phyloP scores from a whole-genome alignment of 53 echinoderm and acorn worm genomes.

The Paracentrotus lividus region DNA sequence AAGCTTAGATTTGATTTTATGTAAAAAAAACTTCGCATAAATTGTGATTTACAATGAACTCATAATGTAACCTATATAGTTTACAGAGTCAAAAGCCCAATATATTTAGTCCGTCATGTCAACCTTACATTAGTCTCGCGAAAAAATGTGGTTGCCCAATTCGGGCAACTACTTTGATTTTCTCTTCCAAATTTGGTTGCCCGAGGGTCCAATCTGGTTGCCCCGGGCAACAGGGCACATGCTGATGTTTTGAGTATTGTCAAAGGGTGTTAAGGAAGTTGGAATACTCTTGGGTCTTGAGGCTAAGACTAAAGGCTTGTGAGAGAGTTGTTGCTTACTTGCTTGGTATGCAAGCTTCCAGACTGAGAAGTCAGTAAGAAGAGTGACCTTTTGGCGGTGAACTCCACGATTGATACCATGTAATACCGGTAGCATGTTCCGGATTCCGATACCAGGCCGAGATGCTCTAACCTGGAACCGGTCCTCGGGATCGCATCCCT shows the following conservation, averaged over 20 bases:
- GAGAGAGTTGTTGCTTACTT: slow-evolving; percentile 26
- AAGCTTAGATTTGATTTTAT: neutral
- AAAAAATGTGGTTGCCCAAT: too few relatives aligned
- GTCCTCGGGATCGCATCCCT: slow-evolving; percentile 32
- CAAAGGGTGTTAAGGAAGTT: too few relatives aligned
- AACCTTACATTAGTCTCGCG: too few relatives aligned
- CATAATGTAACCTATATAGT: neutral
- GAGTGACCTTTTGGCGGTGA: slow-evolving; percentile 38
- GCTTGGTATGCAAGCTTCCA: slow-evolving; percentile 31
- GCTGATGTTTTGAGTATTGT: too few relatives aligned
- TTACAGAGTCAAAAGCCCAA: too few relatives aligned
- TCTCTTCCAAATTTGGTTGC: too few relatives aligned
- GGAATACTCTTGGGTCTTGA: neutral
- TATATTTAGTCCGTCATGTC: too few relatives aligned
- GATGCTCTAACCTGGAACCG: neutral
- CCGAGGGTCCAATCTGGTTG: too few relatives aligned
- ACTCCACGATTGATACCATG: slow-evolving; percentile 50
- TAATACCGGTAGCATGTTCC: slow-evolving; percentile 62
- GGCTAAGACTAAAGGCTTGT: neutral
- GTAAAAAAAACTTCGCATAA: too few relatives aligned
- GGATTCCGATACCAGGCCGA: slow-evolving; percentile 41
- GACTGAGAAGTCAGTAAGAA: slow-evolving; percentile 21
- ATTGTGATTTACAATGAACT: too few relatives aligned
- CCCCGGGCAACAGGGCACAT: too few relatives aligned
- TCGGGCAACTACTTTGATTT: too few relatives aligned